Conservation (phyloP, 2,888 invertebrate species). For the Sinopyrophorus schimmeli region DNA sequence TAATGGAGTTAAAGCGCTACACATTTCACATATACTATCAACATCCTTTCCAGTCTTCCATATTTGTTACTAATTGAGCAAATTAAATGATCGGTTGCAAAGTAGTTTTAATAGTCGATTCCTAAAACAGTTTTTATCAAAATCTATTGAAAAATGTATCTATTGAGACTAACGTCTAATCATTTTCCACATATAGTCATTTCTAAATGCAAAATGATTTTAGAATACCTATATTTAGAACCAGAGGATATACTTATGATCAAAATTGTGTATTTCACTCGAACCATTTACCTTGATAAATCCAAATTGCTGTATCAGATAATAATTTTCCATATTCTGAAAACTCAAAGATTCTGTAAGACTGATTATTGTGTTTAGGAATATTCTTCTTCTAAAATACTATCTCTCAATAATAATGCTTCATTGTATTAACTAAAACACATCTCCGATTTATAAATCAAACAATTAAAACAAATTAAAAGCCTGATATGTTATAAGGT, state of each 20-base stretch:
- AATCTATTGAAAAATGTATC: too few species aligned
- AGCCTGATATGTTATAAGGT: too few species aligned
- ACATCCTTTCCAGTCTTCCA: conserved; percentile 94
- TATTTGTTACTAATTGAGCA: conserved; percentile 91
- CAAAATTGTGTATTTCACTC: too few species aligned
- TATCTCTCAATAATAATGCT: conserved; percentile 93
- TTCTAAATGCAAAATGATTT: too few species aligned
- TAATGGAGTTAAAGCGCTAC: conserved; percentile 83
- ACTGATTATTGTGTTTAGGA: conserved; percentile 89
- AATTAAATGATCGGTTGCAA: conserved; percentile 93
- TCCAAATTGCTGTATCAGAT: conserved; percentile 81
- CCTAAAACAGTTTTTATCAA: conserved; percentile 53
- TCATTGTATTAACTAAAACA: conserved; percentile 86
- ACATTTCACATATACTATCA: conserved; percentile 89
- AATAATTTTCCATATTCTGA: conserved; percentile 87
- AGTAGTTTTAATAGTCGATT: conserved; percentile 71
- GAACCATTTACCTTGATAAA: conserved; percentile 77
- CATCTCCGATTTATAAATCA: too few species aligned
- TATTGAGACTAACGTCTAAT: conserved; percentile 51
- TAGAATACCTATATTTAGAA: too few species aligned
- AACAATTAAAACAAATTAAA: too few species aligned
- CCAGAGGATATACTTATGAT: too few species aligned
- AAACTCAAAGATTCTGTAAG: conserved; percentile 85
- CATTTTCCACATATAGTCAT: conserved; percentile 79
- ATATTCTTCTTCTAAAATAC: conserved; percentile 86